phyloP scores from a whole-genome alignment of 2,113 vertebrate species.

The Alethe diademata region DNA sequence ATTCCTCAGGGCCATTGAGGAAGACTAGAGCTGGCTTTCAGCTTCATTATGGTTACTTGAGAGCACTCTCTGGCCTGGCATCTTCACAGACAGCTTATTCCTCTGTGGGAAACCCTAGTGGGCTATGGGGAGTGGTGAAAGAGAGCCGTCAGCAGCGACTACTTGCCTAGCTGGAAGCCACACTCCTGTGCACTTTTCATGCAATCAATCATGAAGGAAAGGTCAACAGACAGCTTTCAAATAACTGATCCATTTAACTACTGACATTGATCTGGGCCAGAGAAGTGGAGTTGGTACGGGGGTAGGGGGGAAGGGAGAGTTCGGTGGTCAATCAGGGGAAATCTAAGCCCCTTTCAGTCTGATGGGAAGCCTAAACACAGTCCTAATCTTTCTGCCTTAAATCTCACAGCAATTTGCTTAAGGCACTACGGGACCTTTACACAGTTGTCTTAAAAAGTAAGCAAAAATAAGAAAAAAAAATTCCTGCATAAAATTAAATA shows the following conservation, averaged over 20 bases:
- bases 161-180: constrained; percentile 65
- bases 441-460: background rate
- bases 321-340: constrained; percentile 62
- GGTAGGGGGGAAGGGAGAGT: background rate
- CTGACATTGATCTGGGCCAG: constrained; percentile 67
- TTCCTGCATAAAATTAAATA: background rate
- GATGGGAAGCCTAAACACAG: constrained; percentile 40
- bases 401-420: background rate
- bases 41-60: constrained; percentile 66
- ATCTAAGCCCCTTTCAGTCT: constrained; percentile 41
- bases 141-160: constrained; percentile 49
- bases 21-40: constrained; percentile 53
- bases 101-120: constrained; percentile 65
- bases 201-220: constrained; percentile 70
- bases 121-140: constrained; percentile 43
- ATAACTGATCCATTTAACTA: constrained; percentile 75
- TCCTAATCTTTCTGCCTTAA: background rate
- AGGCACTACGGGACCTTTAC: background rate
- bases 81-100: constrained; percentile 43
- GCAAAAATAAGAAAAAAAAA: background rate
- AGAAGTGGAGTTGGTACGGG: constrained; percentile 22
- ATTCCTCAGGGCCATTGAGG: constrained; percentile 52
- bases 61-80: constrained; percentile 32
- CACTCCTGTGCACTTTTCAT: constrained; percentile 51
- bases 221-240: constrained; percentile 75